These are phyloP conservation scores for Tromatobia lineatoria DNA, from an alignment of 2,888 invertebrate species.

Conservation along the genomic window DNA sequence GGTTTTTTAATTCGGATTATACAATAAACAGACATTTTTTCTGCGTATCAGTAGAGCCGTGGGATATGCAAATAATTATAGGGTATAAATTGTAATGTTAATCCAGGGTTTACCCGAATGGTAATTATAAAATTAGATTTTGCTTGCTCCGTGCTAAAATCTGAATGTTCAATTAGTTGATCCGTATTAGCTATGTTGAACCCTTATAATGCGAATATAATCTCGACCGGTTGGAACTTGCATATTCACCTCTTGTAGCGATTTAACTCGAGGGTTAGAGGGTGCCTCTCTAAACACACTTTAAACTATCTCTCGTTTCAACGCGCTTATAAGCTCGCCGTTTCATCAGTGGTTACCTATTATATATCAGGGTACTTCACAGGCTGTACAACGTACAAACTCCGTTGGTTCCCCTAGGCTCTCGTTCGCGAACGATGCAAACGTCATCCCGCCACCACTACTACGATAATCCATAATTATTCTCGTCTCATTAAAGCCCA, in stretches of 20 bases:
- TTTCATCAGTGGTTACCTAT: conserved; percentile 36
- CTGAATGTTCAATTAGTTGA: not conserved
- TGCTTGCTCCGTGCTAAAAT: not conserved
- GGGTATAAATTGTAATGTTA: not conserved
- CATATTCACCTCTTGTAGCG: conserved; percentile 19
- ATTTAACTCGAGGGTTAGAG: conserved; percentile 24
- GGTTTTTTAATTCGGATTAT: too few species aligned
- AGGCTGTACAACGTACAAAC: conserved; percentile 22
- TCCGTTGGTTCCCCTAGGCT: conserved; percentile 6
- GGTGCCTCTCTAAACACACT: conserved; percentile 49
- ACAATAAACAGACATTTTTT: too few species aligned
- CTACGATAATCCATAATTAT: conserved; percentile 52
- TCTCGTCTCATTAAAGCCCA: conserved; percentile 52
- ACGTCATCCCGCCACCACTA: conserved; percentile 15
- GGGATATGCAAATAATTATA: not conserved
- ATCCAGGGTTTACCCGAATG: not conserved
- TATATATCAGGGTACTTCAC: conserved; percentile 32
- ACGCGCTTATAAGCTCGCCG: conserved; percentile 48
- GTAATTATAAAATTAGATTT: not conserved
- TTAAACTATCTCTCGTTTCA: conserved; percentile 37
- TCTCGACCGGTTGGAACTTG: not conserved
- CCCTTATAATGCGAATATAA: conserved; percentile 16
- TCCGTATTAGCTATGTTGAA: not conserved
- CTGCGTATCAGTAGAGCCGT: too few species aligned
- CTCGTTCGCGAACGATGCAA: conserved; percentile 44